A percentile compares a stretch with the other conserved stretches of the same genome.
Conservation (phyloP, 2,888 invertebrate species). For the Phengaris alcon region DNA sequence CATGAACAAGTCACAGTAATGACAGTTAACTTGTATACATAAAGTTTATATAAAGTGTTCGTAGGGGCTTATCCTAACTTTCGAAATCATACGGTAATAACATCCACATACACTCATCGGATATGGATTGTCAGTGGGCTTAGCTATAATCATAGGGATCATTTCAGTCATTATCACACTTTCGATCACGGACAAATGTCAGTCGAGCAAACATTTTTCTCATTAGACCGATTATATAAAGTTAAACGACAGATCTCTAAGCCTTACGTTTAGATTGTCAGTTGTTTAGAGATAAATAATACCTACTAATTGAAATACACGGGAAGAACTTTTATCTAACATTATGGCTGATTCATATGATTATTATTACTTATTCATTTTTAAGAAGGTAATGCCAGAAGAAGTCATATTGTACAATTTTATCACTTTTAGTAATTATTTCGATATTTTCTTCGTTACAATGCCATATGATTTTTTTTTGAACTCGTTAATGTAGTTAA, state of each 20-base stretch:
- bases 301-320: conserved; percentile 8
- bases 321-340: not conserved
- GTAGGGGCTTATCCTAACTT: no score
- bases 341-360: not conserved
- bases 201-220: conserved; percentile 6
- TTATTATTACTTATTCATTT: not conserved
- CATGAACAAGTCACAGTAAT: no score
- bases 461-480: no score
- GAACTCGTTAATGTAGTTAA: no score
- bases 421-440: no score
- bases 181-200: conserved; percentile 14
- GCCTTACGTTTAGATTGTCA: not conserved
- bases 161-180: conserved; percentile 7
- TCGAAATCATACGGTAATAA: not conserved
- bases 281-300: conserved; percentile 10
- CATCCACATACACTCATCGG: not conserved
- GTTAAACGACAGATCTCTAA: conserved; percentile 18
- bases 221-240: not conserved
- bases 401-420: not conserved
- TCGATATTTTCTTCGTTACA: no score
- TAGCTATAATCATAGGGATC: not conserved
- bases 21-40: no score
- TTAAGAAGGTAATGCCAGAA: not conserved
- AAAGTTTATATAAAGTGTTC: no score
- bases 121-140: conserved; percentile 2